Base-by-base conservation (phyloP, 2,113 vertebrate genomes). In the Gopherus flavomarginatus region DNA sequence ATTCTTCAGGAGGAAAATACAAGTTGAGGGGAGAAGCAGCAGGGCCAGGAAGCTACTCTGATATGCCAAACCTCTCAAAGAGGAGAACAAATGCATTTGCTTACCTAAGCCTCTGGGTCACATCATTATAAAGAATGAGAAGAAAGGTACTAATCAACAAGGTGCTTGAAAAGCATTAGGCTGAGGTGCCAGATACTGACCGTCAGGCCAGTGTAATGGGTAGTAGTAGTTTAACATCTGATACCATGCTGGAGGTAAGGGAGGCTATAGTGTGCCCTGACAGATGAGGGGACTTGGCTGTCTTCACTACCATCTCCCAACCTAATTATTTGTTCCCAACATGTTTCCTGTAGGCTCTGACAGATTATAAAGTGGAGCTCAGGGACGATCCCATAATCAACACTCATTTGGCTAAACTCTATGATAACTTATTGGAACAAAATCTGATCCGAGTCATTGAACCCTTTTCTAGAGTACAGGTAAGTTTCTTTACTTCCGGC, bases 401-500 rank as follows among this genome's bases (percentile, higher is more conserved):
- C 97, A 99, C 99, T 87, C 99, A 99, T 95, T 97, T 99, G 99
- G 99, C 99, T 91, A 99, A 99, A 96, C 98, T 99, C 75, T 99
- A 99, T 52, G 99, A 99, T 98, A 99, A 99, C 97, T 98, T 99
- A 98, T 98, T 99, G 98, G 99, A 99, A 97, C 99, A 99, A 98
- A 99, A 99, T 94, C 99, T 99, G 97, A 99, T 99, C 98, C 98
- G 99, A 92, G 99, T 99, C 97, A 99, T 99, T 35, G 99, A 99
- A 90, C 99, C 99, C 44, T 99, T 99, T 97, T 99, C 99, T 98
- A 99, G 99, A 99, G 99, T 99, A 98, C 99, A 99, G 99, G 99
- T 99, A 93, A 97, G 75, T 35, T 42, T 27, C 6, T 42, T 44
- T 19, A 26, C 24, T 44, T 38, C 5, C 7, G 7, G 53, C 53